Conservation (phyloP, 1,140 invertebrate species). For the Oedothorax gibbosus region DNA sequence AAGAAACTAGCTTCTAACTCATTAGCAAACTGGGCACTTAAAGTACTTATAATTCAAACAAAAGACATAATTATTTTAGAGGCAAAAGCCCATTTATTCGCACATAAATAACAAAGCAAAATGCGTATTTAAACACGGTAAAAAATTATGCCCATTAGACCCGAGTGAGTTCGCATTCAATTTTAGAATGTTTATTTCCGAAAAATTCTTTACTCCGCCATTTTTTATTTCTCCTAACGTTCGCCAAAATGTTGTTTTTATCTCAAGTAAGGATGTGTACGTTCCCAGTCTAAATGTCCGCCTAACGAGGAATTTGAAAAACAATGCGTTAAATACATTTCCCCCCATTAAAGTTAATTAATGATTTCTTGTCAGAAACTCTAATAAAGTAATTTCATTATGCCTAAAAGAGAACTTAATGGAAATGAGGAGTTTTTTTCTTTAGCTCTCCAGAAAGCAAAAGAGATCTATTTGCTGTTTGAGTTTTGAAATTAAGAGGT, state of each 20-base stretch:
- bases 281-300: conserved; percentile 27
- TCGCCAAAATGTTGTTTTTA: conserved; percentile 21
- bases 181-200: conserved; percentile 36
- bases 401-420: conserved; percentile 25
- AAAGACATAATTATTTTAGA: conserved; percentile 39
- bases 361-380: conserved; percentile 38
- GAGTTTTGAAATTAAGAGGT: conserved; percentile 18
- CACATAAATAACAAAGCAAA: conserved; percentile 33
- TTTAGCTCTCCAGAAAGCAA: background rate
- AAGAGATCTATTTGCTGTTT: background rate
- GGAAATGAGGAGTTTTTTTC: conserved; percentile 1
- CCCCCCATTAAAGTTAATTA: conserved; percentile 49
- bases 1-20: no score
- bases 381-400: conserved; percentile 58
- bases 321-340: conserved; percentile 34
- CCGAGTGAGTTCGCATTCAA: background rate
- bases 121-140: background rate
- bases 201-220: conserved; percentile 3
- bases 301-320: conserved; percentile 27
- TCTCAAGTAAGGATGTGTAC: conserved; percentile 1
- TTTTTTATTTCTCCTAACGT: conserved; percentile 15
- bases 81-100: conserved; percentile 19
- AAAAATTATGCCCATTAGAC: conserved; percentile 26
- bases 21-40: background rate
- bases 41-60: conserved; percentile 39